These are phyloP conservation scores for Drosophila kurseongensis DNA, from an alignment of 1,140 invertebrate genomes.

Conservation along the genomic window DNA sequence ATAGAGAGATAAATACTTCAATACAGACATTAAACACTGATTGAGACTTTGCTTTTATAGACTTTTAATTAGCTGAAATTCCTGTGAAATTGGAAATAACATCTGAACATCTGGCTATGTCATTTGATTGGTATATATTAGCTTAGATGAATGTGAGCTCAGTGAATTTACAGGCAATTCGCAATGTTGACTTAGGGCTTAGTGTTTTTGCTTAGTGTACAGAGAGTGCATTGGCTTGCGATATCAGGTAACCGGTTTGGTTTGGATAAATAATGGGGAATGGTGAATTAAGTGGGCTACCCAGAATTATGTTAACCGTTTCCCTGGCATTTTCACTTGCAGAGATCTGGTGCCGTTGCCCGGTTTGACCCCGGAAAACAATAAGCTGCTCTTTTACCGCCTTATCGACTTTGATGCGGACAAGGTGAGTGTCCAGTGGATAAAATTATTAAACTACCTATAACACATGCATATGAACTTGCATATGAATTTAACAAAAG, in stretches of 20 bases:
- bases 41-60: not conserved
- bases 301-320: constrained; percentile 8
- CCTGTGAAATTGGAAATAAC: constrained; percentile 1
- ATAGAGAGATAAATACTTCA: not conserved
- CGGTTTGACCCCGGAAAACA: constrained; percentile 86
- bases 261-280: not conserved
- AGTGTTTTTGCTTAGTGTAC: constrained; percentile 2
- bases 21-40: not conserved
- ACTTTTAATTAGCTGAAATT: constrained; percentile 1
- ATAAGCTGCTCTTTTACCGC: constrained; percentile 87
- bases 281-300: not conserved
- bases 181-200: not conserved
- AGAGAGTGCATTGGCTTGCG: constrained; percentile 8
- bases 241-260: constrained; percentile 18
- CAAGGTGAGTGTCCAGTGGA: constrained; percentile 52
- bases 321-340: constrained; percentile 78
- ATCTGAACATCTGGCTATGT: not conserved
- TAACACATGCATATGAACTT: too few relatives aligned
- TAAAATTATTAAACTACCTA: too few relatives aligned
- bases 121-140: not conserved
- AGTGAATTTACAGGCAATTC: not conserved
- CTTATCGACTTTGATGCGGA: constrained; percentile 87
- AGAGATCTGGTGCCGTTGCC: constrained; percentile 86
- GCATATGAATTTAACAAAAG: too few relatives aligned
- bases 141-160: not conserved